Conservation (phyloP, 2,888 invertebrate species). For the Parnassius glacialis region DNA sequence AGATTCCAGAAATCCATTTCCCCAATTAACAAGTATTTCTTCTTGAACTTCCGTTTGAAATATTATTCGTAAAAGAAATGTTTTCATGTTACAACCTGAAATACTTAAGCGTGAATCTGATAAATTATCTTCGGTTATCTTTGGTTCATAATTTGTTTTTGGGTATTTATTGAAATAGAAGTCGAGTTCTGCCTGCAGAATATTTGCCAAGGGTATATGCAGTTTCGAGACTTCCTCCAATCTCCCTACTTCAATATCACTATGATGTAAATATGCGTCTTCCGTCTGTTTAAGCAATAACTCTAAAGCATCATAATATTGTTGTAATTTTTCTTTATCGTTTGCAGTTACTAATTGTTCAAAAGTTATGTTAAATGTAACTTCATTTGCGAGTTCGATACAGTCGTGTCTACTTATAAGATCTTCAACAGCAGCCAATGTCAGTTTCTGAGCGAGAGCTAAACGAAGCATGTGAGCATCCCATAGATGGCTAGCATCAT, state of each 20-base stretch:
- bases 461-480: slow-evolving; percentile 61
- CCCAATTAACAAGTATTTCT: slow-evolving; percentile 55
- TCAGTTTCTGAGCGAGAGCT: slow-evolving; percentile 58
- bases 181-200: slow-evolving; percentile 56
- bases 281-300: slow-evolving; percentile 46
- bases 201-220: slow-evolving; percentile 44
- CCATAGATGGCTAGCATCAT: slow-evolving; percentile 62
- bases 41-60: slow-evolving; percentile 59
- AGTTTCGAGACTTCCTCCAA: slow-evolving; percentile 59
- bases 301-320: slow-evolving; percentile 42
- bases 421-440: slow-evolving; percentile 65
- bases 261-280: slow-evolving; percentile 52
- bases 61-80: slow-evolving; percentile 46
- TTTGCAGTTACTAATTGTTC: slow-evolving; percentile 53
- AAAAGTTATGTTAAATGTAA: slow-evolving; percentile 53
- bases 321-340: slow-evolving; percentile 54
- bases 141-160: slow-evolving; percentile 26
- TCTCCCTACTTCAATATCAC: slow-evolving; percentile 51
- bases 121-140: slow-evolving; percentile 25
- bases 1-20: slow-evolving; percentile 64
- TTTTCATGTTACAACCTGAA: slow-evolving; percentile 25
- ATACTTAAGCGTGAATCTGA: slow-evolving; percentile 28
- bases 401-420: slow-evolving; percentile 57
- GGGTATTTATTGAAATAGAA: slow-evolving; percentile 60
- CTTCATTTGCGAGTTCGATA: slow-evolving; percentile 54